A percentile compares a stretch with the other conserved stretches of the same genome.
These are phyloP conservation scores for Vulpes vulpes DNA, from an alignment of 2,113 vertebrate species.

Conservation along the genomic window DNA sequence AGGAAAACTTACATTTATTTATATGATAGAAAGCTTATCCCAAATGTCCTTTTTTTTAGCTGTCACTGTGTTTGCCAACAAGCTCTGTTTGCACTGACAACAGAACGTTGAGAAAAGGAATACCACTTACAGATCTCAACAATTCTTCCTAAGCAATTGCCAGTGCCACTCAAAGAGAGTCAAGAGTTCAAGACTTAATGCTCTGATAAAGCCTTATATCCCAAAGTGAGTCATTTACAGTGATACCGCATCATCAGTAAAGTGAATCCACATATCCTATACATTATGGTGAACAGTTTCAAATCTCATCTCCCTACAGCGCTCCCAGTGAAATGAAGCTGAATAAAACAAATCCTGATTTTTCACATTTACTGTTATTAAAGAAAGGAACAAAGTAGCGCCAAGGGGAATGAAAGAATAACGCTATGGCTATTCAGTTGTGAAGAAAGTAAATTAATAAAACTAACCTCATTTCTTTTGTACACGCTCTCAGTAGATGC, in stretches of 20 bases:
- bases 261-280: conserved; percentile 82
- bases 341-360: conserved; percentile 89
- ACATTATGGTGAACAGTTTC: conserved; percentile 82
- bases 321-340: conserved; percentile 87
- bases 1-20: not conserved
- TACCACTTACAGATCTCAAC: conserved; percentile 43
- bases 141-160: conserved; percentile 74
- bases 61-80: not conserved
- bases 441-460: conserved; percentile 91
- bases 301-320: conserved; percentile 86
- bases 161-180: conserved; percentile 64
- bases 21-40: not conserved
- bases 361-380: conserved; percentile 89
- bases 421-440: conserved; percentile 87
- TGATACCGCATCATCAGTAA: conserved; percentile 83
- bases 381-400: conserved; percentile 87
- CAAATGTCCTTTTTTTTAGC: not conserved
- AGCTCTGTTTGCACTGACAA: conserved; percentile 42
- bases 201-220: conserved; percentile 75
- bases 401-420: conserved; percentile 87
- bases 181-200: conserved; percentile 80
- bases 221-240: conserved; percentile 79
- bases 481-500: conserved; percentile 83
- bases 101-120: conserved; percentile 51
- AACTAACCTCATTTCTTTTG: conserved; percentile 88